These are phyloP conservation scores for Heliopora coerulea DNA, from an alignment of 92 coral and sea anemone genomes.

Conservation along the genomic window DNA sequence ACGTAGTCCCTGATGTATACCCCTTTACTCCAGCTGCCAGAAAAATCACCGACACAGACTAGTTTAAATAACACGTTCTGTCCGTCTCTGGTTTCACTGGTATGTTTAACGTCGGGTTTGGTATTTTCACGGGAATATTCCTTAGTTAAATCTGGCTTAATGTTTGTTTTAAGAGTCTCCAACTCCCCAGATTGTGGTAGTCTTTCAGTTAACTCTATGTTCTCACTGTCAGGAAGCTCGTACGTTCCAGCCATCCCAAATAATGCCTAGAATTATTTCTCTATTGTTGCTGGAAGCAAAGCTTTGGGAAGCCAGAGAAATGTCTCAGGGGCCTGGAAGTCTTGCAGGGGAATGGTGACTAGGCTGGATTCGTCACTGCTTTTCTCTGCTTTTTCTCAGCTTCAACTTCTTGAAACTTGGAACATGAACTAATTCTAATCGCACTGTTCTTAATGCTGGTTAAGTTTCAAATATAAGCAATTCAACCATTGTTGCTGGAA, in stretches of 20 bases:
- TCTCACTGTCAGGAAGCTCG: conserved; percentile 50
- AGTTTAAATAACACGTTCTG: conserved; percentile 47
- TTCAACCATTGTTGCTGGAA: no score
- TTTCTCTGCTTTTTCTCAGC: no score
- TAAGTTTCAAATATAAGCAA: no score
- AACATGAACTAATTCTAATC: no score
- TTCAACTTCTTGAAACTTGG: no score
- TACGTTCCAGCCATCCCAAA: not conserved
- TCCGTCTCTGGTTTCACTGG: not conserved
- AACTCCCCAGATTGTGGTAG: conserved; percentile 47
- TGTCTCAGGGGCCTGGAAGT: no score
- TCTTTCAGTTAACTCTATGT: conserved; percentile 11
- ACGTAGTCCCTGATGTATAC: conserved; percentile 63
- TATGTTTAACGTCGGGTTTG: conserved; percentile 13
- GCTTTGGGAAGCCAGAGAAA: no score
- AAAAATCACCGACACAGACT: conserved; percentile 66
- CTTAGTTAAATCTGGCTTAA: not conserved
- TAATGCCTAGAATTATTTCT: no score
- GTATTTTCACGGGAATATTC: not conserved
- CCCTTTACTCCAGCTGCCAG: conserved; percentile 58
- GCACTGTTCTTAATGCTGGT: no score
- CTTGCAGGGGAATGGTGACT: no score
- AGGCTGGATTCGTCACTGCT: no score
- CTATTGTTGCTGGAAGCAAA: no score
- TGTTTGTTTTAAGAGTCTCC: conserved; percentile 45